Evolutionary conservation across 2,113 vertebrate genomes (phyloP).

Genomic region (Myanophis thanlyinensis): DNA sequence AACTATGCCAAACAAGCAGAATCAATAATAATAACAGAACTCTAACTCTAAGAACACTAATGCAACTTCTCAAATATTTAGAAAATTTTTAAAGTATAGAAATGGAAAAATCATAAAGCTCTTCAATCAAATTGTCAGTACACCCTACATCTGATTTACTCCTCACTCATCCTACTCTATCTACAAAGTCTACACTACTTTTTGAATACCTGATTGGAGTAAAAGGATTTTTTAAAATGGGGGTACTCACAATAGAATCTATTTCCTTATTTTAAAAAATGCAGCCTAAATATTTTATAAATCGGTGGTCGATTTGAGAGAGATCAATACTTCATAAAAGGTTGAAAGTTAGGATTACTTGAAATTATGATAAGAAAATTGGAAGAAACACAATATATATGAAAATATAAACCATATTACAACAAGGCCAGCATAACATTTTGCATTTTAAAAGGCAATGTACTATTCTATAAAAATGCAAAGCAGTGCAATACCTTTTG

Average conservation of each 20-base stretch:
- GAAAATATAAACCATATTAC: background rate
- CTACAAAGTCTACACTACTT: background rate
- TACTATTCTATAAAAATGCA: slow-evolving; percentile 18
- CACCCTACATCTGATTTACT: background rate
- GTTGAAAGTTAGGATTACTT: slow-evolving; percentile 16
- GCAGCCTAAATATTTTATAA: slow-evolving; percentile 16
- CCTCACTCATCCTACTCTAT: background rate
- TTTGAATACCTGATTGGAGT: background rate
- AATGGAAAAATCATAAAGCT: background rate
- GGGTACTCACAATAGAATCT: background rate
- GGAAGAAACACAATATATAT: slow-evolving; percentile 5
- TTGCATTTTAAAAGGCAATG: background rate
- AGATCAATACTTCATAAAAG: slow-evolving; percentile 34
- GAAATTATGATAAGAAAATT: slow-evolving; percentile 40
- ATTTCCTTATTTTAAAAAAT: slow-evolving; percentile 17
- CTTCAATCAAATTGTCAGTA: background rate
- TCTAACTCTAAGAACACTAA: background rate
- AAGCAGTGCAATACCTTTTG: slow-evolving; percentile 6
- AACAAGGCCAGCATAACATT: slow-evolving; percentile 25
- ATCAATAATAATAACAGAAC: background rate
- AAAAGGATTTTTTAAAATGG: background rate
- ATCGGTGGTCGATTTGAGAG: slow-evolving; percentile 35
- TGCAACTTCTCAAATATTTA: background rate
- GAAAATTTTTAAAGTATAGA: background rate
- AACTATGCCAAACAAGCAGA: background rate